These are phyloP conservation scores for Lasioglossum baleicum DNA, from an alignment of 1,140 invertebrate species.

Conservation along the genomic window DNA sequence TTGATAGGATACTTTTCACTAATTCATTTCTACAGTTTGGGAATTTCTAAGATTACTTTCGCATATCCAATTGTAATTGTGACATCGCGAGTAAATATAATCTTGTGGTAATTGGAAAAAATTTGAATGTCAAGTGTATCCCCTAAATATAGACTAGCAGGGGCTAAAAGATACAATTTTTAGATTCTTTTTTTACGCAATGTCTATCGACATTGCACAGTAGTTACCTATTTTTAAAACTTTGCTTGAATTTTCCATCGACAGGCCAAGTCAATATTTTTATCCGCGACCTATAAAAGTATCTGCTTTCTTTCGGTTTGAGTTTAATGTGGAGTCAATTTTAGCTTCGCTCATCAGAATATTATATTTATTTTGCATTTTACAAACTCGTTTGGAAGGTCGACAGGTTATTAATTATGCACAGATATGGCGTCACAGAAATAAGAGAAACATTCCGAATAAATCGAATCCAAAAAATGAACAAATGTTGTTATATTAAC, in stretches of 20 bases:
- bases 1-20: no score
- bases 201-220: constrained; percentile 1
- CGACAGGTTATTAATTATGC: neutral
- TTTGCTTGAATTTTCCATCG: constrained; percentile 38
- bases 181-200: neutral
- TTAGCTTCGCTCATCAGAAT: constrained; percentile 7
- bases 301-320: neutral
- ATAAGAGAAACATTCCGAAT: neutral
- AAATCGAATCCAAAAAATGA: no score
- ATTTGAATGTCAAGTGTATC: no score
- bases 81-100: no score
- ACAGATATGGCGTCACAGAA: neutral
- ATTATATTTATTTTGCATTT: neutral
- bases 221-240: neutral
- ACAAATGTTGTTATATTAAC: no score
- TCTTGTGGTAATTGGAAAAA: no score
- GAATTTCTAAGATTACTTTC: no score
- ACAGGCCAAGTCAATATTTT: constrained; percentile 39
- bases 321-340: neutral
- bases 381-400: neutral
- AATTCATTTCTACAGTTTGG: no score
- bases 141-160: neutral
- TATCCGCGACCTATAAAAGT: neutral
- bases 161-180: neutral
- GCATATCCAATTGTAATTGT: no score